These are phyloP conservation scores for Argyrosomus regius DNA, from an alignment of 2,797 vertebrate species.

Conservation along the genomic window DNA sequence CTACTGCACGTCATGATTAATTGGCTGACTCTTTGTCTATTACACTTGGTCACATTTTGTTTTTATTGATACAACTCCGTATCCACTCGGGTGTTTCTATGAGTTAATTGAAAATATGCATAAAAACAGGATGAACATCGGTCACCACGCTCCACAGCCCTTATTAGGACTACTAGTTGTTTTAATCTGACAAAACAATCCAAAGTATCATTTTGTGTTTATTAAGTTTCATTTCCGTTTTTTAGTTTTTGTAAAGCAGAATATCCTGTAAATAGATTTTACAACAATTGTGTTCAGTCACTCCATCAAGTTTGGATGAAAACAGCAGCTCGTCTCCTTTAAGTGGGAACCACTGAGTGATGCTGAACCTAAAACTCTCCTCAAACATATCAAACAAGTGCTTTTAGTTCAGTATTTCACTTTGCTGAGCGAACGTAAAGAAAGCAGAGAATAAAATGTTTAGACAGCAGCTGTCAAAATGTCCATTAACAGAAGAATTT, in stretches of 20 bases:
- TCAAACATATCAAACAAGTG: neutral
- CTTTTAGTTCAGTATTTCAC: slow-evolving; percentile 11
- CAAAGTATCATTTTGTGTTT: neutral
- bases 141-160: no score
- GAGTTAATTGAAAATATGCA: no score
- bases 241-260: neutral
- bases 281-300: neutral
- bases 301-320: neutral
- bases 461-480: slow-evolving; percentile 34
- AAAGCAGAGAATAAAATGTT: slow-evolving; percentile 39
- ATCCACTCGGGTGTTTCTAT: no score
- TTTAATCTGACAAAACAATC: no score
- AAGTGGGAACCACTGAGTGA: slow-evolving; percentile 28
- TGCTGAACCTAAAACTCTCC: neutral
- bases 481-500: slow-evolving; percentile 4
- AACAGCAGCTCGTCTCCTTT: neutral
- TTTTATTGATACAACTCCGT: no score
- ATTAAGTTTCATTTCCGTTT: no score
- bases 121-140: no score
- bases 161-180: no score
- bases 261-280: neutral
- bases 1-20: no score
- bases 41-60: no score
- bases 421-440: neutral
- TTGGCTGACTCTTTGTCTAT: no score